Conservation (phyloP, 2,113 vertebrate genomes). For the Gymnocephalus cernua region DNA sequence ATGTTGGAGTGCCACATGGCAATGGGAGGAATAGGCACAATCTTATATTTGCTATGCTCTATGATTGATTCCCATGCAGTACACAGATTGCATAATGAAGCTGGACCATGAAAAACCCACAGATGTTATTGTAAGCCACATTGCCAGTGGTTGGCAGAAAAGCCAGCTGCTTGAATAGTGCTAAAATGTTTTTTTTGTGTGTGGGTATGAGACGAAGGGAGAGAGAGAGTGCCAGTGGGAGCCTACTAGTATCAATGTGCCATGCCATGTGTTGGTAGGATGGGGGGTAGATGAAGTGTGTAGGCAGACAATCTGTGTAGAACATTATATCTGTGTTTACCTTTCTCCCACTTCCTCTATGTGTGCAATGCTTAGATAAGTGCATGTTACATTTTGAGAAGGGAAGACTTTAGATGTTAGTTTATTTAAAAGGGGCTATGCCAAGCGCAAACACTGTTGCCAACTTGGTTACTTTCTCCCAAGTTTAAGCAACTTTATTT, state of each 20-base stretch:
- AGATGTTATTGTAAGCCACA: slow-evolving; percentile 73
- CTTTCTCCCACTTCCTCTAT: neutral
- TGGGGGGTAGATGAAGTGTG: slow-evolving; percentile 13
- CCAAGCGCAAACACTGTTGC: too few relatives aligned
- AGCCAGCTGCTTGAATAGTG: slow-evolving; percentile 38
- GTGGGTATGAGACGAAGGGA: slow-evolving; percentile 46
- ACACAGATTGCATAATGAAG: slow-evolving; percentile 74
- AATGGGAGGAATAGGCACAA: slow-evolving; percentile 27
- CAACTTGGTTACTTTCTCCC: too few relatives aligned
- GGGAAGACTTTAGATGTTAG: too few relatives aligned
- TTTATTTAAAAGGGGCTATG: too few relatives aligned
- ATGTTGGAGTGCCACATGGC: slow-evolving; percentile 48
- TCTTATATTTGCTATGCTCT: slow-evolving; percentile 45
- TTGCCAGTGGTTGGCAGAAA: slow-evolving; percentile 70
- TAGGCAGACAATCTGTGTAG: slow-evolving; percentile 5
- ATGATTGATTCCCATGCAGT: slow-evolving; percentile 57
- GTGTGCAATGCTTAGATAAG: neutral
- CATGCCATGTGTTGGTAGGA: slow-evolving; percentile 26
- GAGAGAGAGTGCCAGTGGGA: slow-evolving; percentile 20
- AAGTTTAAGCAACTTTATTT: too few relatives aligned
- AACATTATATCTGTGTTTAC: slow-evolving; percentile 32
- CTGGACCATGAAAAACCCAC: slow-evolving; percentile 60
- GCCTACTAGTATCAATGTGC: slow-evolving; percentile 39
- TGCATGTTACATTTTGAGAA: neutral
- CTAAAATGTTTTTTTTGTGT: slow-evolving; percentile 54